Evolutionary conservation across 2,113 vertebrate species (phyloP), one percentile per base, ranked within the genome.

Genomic region (Astur gentilis): DNA sequence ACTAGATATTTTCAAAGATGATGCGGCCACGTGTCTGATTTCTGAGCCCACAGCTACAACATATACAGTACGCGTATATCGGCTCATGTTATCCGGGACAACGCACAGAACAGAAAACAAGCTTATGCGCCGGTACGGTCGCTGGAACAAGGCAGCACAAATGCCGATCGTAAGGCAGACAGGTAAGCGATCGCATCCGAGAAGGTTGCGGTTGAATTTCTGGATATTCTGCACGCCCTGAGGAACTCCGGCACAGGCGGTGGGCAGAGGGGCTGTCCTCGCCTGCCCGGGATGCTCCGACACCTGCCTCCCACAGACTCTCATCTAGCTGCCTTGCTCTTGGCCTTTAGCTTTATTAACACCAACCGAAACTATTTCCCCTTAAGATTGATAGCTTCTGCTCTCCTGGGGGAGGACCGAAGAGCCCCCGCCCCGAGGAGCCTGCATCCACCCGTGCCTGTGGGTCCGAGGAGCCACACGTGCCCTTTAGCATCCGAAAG

Each of bases 51-150:
- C 10, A 36, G 55, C 49, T 13, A 6, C 8, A 14, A 4, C 2
- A 9, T 0, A 2, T 0, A 6, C 25, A 2, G 27, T 1, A 15
- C 11, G 1, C 0, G 3, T 8, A 1, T 5, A 4, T 3, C 3
- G 8, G 40, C n/a, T 36, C 19, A 6, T 0, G 4, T 27, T 20
- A 36, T 2, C 60, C 16, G 6, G 16, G 52, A 23, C 50, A 20
- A 20, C 36, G 11, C 7, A 4, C 11, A 4, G 38, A 34, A 10
- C 36, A 40, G 31, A 25, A 22, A 44, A 40, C n/a, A 26, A 38
- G 42, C 10, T 23, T 4, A 4, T 16, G 18, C 17, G 79, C 55
- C 14, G 1, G 34, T 2, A 1, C 0, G 3, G n/a, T 1, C 9
- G 15, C 6, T 2, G 8, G 50, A 7, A 8, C 27, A 8, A 19